Base-by-base conservation (phyloP, 2,113 vertebrate genomes). In the Chroicocephalus ridibundus region DNA sequence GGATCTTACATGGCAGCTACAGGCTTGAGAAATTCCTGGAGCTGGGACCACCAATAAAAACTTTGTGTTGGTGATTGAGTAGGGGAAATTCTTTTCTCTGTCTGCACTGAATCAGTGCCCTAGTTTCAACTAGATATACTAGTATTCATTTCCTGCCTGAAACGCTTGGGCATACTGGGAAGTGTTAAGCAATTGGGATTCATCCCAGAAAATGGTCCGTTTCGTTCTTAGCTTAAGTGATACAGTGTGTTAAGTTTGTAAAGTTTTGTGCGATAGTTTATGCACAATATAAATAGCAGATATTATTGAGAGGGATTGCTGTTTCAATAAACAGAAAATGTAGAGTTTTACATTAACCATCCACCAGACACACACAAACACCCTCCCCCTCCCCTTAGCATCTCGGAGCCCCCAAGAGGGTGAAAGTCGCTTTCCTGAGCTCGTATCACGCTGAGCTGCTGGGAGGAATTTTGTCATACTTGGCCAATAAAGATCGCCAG, bases 141-240 rank as follows among this genome's bases (percentile, higher is more conserved):
- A 68, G 95, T 49, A 55, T 94, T 96, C 91, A 97, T 96, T 97
- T 97, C 97, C 96, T 96, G 96, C 95, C 88, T 91, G 83, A 86
- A 77, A 72, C 27, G 15, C 70, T 76, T 31, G 91, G 88, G 86
- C 93, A 96, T 25, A 54, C 88, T 93, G 96, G 93, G 97, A 96
- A 92, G 93, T 70, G 93, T 97, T 94, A 94, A 97, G 64, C 86
- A 80, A 91, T 75, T 97, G 95, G 93, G 95, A 95, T 88, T 66
- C 75, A 82, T 96, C 95, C 97, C 94, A 97, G 91, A 83, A 92
- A 93, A 79, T 0, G 61, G 66, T 13, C 54, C 71, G 7, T 62
- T 93, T 83, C 92, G 34, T 70, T 96, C 92, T 40, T 11, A 86
- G 90, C 58, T 36, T 15, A 69, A 96, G 92, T 64, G 92, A 92